Base-by-base conservation (phyloP, 1,140 invertebrate species). In the Aphaenogaster floridana region DNA sequence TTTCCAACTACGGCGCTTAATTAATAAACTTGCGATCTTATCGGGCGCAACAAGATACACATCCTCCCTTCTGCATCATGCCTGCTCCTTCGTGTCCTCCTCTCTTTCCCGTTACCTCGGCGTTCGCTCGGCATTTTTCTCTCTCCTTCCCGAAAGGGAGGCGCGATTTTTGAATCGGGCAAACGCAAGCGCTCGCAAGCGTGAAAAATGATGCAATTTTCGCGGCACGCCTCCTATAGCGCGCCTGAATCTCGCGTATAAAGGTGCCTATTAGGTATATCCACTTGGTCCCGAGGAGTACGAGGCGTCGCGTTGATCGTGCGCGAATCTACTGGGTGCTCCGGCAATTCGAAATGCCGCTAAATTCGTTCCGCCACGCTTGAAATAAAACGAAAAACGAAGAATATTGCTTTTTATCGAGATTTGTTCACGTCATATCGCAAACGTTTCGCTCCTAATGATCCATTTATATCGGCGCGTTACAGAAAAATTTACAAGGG, bases 121-220 rank as follows among this genome's bases (percentile, higher is more conserved):
- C 42, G 39, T 52, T 28, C 28, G 5, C 17, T 15, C 69, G 54
- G 64, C 21, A 61, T 76, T 74, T 76, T 59, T 59, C 64, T 76
- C 63, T n/a, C 13, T 80, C 50, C 63, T 80, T 42, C 13, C 36
- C 69, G 28, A 84, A 78, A 72, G 85, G 72, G 80, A 77, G 54
- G 59, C 87, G 89, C 71, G 76, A 91, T 91, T 89, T 91, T 91
- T 88, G 85, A 91, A 91, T 87, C 90, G 68, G 17, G 9, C 89
- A 36, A 71, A 61, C 76, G 72, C 64, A 68, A 68, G 68, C 74
- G 28, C 64, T 79, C 69, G 84, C 83, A 63, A 72, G 76, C 90
- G 90, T 91, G 90, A 91, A 91, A 91, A 91, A 91, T 91, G 89
- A 89, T 83, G 90, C 90, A 91, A 91, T 91, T 91, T 91, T 91